phyloP scores from a whole-genome alignment of 2,888 invertebrate genomes.

The Sepiola atlantica region DNA sequence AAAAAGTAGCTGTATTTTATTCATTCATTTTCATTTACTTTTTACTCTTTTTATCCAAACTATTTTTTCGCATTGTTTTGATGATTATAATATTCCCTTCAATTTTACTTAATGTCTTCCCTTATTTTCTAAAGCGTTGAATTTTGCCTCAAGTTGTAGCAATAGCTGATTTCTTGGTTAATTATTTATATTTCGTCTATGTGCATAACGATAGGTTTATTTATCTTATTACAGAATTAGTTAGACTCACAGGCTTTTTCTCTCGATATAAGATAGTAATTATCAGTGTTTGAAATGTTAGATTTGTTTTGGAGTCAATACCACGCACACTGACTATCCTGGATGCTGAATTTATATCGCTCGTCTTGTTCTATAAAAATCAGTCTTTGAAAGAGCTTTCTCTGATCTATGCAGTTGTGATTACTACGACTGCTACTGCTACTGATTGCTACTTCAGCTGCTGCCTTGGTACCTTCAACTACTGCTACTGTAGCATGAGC shows the following conservation, averaged over 20 bases:
- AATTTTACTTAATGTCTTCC: no score
- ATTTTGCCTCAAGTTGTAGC: conserved; percentile 15
- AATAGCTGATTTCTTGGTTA: not conserved
- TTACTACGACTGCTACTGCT: not conserved
- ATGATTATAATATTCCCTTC: no score
- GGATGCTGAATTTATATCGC: not conserved
- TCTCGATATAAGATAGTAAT: not conserved
- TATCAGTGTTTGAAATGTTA: not conserved
- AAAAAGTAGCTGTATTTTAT: no score
- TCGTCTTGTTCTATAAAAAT: not conserved
- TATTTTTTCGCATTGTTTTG: no score
- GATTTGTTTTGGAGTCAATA: not conserved
- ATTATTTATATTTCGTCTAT: not conserved
- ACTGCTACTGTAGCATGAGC: conserved; percentile 24
- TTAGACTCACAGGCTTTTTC: not conserved
- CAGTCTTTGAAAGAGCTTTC: not conserved
- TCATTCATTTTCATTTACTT: no score
- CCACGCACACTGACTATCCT: not conserved
- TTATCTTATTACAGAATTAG: not conserved
- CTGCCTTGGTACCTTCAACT: conserved; percentile 15
- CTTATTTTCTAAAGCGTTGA: not conserved
- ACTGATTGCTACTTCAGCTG: not conserved
- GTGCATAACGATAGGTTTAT: not conserved
- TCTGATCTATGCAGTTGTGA: not conserved
- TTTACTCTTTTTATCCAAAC: no score